Base-by-base conservation (phyloP, 2,797 vertebrate genomes). In the Brachyalestes nurse region DNA sequence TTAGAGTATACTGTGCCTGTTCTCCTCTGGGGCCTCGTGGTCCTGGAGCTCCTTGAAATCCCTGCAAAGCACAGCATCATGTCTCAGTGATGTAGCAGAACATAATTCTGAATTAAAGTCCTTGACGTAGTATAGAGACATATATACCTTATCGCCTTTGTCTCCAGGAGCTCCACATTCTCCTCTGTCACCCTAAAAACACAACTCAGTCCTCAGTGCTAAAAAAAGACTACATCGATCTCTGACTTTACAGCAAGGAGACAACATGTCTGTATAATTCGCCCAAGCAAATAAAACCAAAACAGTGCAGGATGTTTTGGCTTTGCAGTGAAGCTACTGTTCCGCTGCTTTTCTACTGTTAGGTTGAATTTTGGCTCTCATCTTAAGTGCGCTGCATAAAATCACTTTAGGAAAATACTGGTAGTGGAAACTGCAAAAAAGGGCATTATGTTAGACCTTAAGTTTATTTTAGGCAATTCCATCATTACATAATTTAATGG, bases 121-220 rank as follows among this genome's bases (percentile, higher is more conserved):
- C 40, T 8, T 64, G 6, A 45, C n/a, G 14, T 23, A 16, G 12
- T 42, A 38, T 12, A 62, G 4, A 60, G 53, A 25, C 19, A 66
- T 94, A 84, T 94, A 84, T 95, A 97, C 96, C 82, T 69, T 87
- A 84, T 95, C 93, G 75, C 96, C 97, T 90, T 95, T 97, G 82
- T 88, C 83, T 81, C 97, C 97, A 10, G 95, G 94, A 76, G 93
- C 84, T 8, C 96, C 97, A 84, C 96, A 97, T 83, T 96, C 93
- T 90, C 97, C 96, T 87, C 88, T 90, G 79, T 94, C 94, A 49
- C 96, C 96, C 96, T 97, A 77, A 72, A 28, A 91, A 89, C 40
- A 85, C 16, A 38, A 62, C 60, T 55, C 21, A 76, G 19, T 49
- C 38, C 23, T 76, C 3, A 49, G 4, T 9, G 66, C 66, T 47